Conservation (phyloP, 2,888 invertebrate species). For the Trachelus troglodyta region DNA sequence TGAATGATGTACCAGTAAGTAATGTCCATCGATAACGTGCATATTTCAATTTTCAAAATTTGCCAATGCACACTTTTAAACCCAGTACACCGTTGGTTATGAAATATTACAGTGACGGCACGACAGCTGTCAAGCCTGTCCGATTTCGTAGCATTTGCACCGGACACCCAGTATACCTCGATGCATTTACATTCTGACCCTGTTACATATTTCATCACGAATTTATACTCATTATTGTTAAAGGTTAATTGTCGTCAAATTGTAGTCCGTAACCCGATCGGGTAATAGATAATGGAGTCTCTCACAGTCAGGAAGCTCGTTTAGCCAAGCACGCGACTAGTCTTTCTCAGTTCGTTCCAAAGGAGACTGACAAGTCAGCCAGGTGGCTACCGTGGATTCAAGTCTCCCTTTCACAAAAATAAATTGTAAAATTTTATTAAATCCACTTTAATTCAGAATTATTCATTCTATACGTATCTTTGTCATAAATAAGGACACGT, state of each 20-base stretch:
- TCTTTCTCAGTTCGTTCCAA: constrained; percentile 45
- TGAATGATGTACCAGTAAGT: neutral
- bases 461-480: neutral
- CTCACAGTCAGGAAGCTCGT: constrained; percentile 37
- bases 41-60: neutral
- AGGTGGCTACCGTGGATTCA: neutral
- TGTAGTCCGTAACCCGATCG: neutral
- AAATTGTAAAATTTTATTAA: neutral
- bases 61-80: neutral
- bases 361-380: neutral
- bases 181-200: neutral
- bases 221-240: neutral
- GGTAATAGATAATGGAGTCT: neutral
- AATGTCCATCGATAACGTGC: neutral
- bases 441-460: neutral
- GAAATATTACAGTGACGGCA: neutral
- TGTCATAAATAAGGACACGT: neutral
- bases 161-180: neutral
- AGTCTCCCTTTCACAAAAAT: neutral
- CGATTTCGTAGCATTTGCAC: neutral
- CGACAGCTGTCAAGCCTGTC: neutral
- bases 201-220: neutral
- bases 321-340: constrained; percentile 62
- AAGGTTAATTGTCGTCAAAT: neutral
- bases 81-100: neutral